Percentiles rank a stretch among this genome's conserved stretches.
Evolutionary conservation across 2,888 invertebrate species (phyloP).

Genomic region (Buathra laborator): DNA sequence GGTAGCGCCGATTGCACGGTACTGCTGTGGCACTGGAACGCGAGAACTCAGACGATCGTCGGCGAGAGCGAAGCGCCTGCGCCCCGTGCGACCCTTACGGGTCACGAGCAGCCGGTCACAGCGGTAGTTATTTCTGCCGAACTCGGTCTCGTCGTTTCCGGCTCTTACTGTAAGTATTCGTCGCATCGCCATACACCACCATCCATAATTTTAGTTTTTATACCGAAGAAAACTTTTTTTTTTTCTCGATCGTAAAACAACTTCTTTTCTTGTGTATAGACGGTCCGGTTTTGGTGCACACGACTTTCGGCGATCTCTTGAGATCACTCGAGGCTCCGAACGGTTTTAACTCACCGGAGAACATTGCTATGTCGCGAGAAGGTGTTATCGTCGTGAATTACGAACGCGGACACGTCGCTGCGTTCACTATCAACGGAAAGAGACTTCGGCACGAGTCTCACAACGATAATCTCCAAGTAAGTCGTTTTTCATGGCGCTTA

Average conservation of each 20-base stretch:
- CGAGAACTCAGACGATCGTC: conserved; percentile 97
- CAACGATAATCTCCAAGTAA: conserved; percentile 97
- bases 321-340: conserved; percentile 94
- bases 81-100: conserved; percentile 98
- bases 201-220: conserved; percentile 19
- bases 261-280: conserved; percentile 84
- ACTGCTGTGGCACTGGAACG: conserved; percentile 99
- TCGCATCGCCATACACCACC: neutral
- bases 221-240: conserved; percentile 27
- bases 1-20: conserved; percentile 99
- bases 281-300: conserved; percentile 98
- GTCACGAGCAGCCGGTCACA: conserved; percentile 98
- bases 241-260: neutral
- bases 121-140: conserved; percentile 99
- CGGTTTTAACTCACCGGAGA: conserved; percentile 92
- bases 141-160: conserved; percentile 98
- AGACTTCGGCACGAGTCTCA: conserved; percentile 95
- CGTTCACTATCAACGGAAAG: conserved; percentile 97
- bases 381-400: conserved; percentile 98
- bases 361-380: conserved; percentile 97
- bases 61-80: conserved; percentile 98
- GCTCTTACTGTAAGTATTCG: conserved; percentile 89
- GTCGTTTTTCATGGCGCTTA: conserved; percentile 52
- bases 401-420: conserved; percentile 96
- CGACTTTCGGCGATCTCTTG: conserved; percentile 98